Evolutionary conservation across 2,888 invertebrate species (phyloP).

Genomic region (Sinohyriopsis cumingii): DNA sequence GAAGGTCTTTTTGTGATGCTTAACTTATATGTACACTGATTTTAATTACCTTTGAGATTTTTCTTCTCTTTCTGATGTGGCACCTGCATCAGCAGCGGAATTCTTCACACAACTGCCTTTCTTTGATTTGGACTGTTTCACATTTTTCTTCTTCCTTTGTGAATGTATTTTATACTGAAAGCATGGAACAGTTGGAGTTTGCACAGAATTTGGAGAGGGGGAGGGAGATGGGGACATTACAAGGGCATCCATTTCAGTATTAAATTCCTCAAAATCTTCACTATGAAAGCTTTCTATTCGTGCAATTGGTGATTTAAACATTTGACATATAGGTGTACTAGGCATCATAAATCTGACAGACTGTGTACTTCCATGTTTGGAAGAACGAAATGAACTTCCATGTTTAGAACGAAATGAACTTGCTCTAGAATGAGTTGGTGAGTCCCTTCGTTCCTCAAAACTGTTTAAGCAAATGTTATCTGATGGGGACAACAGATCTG

Average conservation of each 20-base stretch:
- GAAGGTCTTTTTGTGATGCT: no score
- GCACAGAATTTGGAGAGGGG: constrained; percentile 53
- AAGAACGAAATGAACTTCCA: constrained; percentile 24
- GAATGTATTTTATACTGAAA: constrained; percentile 61
- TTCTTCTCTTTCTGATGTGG: no score
- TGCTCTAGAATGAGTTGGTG: constrained; percentile 22
- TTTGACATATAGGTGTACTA: constrained; percentile 59
- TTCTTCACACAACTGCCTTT: no score
- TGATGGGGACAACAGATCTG: constrained; percentile 25
- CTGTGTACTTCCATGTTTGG: constrained; percentile 33
- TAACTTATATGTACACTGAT: no score
- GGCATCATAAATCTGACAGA: constrained; percentile 53
- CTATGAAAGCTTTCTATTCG: constrained; percentile 67
- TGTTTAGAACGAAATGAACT: constrained; percentile 27
- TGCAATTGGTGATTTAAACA: constrained; percentile 62
- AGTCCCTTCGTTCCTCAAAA: constrained; percentile 23
- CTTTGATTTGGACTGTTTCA: no score
- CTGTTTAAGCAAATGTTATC: background rate
- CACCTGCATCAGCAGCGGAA: no score
- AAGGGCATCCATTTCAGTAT: constrained; percentile 43
- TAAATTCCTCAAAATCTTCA: constrained; percentile 61
- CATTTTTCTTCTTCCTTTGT: constrained; percentile 47
- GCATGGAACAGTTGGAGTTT: constrained; percentile 63
- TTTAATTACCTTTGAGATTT: no score
- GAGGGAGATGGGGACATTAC: constrained; percentile 44